Evolutionary conservation across 1,140 invertebrate genomes (phyloP), one percentile per base, ranked within the genome.

Genomic region (Aphis gossypii): DNA sequence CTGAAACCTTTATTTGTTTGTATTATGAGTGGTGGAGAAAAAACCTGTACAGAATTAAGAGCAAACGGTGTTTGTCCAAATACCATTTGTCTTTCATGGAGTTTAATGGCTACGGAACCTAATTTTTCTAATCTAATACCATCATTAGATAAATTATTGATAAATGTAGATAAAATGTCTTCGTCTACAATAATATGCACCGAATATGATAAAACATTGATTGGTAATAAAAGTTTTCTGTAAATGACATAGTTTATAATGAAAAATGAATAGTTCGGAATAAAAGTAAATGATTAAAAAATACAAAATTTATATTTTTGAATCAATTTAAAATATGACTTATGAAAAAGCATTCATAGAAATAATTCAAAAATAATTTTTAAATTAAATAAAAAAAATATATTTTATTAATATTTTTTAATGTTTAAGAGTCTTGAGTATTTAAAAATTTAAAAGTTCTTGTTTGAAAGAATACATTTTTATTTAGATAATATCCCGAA

Each of bases 51-150:
- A 35, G 68, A 92, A 51, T 51, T 92, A 46, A 46, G 44, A 35
- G 90, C 60, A 25, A 82, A 46, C 30, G 60, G 90, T 48, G 60
- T 51, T 92, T 92, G 90, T 23, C 60, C 41, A 82, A 92, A 48
- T 23, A n/a, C 90, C 7, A 51, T 92, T 46, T 82, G 90, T 48
- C 21, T 92, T 35, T 92, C 90, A 35, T 92, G 90, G 93, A 88
- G 38, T 56, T 83, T 38, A 92, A 46, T n/a, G 25, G 1, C 38
- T 23, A 44, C n/a, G 30, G 41, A 82, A 48, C 60, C 60, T 18
- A 51, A 82, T 48, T 83, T 92, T n/a, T 38, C 44, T 35, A 38
- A 92, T 51, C 1, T 92, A 35, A 0, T 92, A 23, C 23, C 30
- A 8, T 48, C 44, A 48, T 82, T 92, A 21, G 90, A 92, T 38